Base-by-base conservation (phyloP, 1,140 invertebrate species). In the Acyrthosiphon pisum region DNA sequence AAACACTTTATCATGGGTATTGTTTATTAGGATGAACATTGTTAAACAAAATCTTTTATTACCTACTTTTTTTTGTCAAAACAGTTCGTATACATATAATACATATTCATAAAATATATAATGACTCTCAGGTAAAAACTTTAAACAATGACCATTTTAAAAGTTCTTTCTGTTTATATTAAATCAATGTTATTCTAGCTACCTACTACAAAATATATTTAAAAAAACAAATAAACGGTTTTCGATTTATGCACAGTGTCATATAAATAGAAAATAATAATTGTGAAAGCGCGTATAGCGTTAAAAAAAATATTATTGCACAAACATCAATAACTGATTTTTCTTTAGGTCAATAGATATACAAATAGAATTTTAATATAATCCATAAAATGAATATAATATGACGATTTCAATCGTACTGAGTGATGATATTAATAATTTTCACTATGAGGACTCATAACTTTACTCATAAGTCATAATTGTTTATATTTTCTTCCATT, bases 31-130 rank as follows among this genome's bases (percentile, higher is more conserved):
- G 30, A 48, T n/a, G 26, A 46, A 87, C 84, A 48, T 87, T 87
- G 84, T 87, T n/a, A 48, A 48, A 87, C 30, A 87, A 87, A 87
- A 87, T 87, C 37, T 30, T 46, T 87, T 87, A 84, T 84, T 11
- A 46, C 46, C 14, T 48, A 30, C 14, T 48, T 48, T 46, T 86
- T 46, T 26, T 87, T 48, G 14, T 48, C 26, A 48, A n/a, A 87
- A n/a, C 30, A 48, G 14, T 87, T 87, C 14, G 44, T 87, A 87
- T 48, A 87, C 26, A 48, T 87, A 87, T 14, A 48, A 87, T 48
- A 87, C 26, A 48, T 87, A 87, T 14, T 87, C 81, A 41, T 84
- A 44, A 26, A 84, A 41, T 35, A 22, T 84, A 84, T 84, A 84
- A 84, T 84, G 22, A n/a, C 44, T 86, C 14, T n/a, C 44, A 14